A percentile compares a stretch with the other conserved stretches of the same genome.
phyloP scores from a whole-genome alignment of 2,888 invertebrate species.

The Nemoura dubitans region DNA sequence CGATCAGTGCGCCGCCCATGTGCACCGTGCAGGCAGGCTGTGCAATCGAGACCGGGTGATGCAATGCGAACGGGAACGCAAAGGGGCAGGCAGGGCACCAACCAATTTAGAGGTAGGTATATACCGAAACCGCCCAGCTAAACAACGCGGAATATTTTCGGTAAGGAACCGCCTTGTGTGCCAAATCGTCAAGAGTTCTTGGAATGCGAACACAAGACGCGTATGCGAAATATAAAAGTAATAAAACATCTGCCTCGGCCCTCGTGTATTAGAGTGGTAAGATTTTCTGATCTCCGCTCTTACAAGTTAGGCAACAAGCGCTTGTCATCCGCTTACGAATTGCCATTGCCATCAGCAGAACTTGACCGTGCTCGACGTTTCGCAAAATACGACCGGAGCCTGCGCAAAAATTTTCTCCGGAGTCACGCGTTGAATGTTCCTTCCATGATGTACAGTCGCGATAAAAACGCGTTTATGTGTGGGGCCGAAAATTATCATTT shows the following conservation, averaged over 20 bases:
- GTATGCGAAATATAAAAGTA: not conserved
- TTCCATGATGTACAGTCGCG: not conserved
- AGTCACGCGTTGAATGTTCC: not conserved
- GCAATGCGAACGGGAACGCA: not conserved
- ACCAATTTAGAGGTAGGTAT: not conserved
- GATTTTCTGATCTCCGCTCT: not conserved
- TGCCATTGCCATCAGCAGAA: not conserved
- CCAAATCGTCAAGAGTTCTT: not conserved
- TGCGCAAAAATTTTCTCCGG: not conserved
- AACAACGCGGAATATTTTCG: constrained; percentile 12
- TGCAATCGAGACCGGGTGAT: not conserved
- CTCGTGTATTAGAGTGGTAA: not conserved
- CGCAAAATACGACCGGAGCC: not conserved
- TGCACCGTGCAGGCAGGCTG: no score
- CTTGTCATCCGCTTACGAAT: not conserved
- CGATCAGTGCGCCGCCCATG: not conserved
- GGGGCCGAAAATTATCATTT: not conserved
- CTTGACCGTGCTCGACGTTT: not conserved
- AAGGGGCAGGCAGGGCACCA: not conserved
- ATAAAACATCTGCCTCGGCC: not conserved
- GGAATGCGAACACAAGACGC: not conserved
- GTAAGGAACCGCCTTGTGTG: not conserved
- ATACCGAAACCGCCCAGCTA: not conserved
- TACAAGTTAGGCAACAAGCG: not conserved
- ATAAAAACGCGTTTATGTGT: not conserved